Percentiles rank a stretch among this genome's conserved stretches.
Evolutionary conservation across 2,113 vertebrate genomes (phyloP).

Genomic region (Pitta sordida): DNA sequence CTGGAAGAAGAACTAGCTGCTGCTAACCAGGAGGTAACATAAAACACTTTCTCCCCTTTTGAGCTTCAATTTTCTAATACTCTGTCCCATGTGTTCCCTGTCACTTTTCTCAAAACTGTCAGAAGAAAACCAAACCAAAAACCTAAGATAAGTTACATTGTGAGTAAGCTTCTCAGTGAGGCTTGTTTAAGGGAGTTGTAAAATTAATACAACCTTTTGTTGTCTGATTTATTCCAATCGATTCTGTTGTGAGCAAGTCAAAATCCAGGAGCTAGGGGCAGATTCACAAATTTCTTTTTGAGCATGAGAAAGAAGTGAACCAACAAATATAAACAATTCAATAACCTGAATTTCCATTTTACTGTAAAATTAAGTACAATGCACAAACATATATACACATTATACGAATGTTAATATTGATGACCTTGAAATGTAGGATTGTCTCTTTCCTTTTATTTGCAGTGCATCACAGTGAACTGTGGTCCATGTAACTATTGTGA

Average conservation of each 20-base stretch:
- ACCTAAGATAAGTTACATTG: neutral
- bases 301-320: neutral
- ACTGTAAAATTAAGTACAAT: neutral
- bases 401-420: neutral
- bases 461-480: neutral
- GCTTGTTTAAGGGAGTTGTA: neutral
- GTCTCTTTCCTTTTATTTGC: neutral
- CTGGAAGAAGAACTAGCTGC: slow-evolving; percentile 95
- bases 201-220: neutral
- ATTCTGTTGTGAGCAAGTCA: neutral
- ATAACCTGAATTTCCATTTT: neutral
- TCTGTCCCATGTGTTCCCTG: slow-evolving; percentile 47
- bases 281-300: neutral
- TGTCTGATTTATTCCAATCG: neutral
- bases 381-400: neutral
- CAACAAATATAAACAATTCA: neutral
- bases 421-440: neutral
- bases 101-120: slow-evolving; percentile 52
- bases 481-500: neutral
- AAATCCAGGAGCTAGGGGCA: neutral
- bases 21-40: slow-evolving; percentile 93
- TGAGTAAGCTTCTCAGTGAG: neutral
- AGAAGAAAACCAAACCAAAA: neutral
- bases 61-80: slow-evolving; percentile 58
- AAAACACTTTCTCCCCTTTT: slow-evolving; percentile 68